Evolutionary conservation across 1,140 invertebrate species (phyloP), one percentile per base, ranked within the genome.

Genomic region (Apis cerana): DNA sequence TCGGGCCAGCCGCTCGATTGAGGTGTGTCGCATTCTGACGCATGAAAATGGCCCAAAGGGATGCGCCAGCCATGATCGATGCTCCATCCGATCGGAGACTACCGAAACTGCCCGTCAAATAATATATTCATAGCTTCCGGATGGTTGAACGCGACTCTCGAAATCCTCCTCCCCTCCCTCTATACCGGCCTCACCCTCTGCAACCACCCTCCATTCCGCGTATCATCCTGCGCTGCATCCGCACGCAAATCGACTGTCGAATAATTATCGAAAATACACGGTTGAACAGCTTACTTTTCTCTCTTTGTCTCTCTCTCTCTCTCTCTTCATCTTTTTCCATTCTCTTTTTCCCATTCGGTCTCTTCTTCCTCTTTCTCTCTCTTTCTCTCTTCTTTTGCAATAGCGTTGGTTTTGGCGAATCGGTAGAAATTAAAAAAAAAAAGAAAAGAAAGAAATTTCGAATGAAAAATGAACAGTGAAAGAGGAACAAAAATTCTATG

Each of bases 131-230:
- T 90, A 90, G 89, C 91, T 92, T 92, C 91, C 91, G 91, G 91
- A 92, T 92, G 91, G 91, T 92, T 91, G 91, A 92, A 91, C 91
- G 87, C 90, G 90, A 91, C 91, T 92, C 90, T 88, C 91, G 89
- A 85, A 90, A 87, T 87, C 78, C 87, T 74, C 82, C 83, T 72
- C 88, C 86, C 77, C 75, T 56, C 76, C 67, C 83, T 58, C 68
- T 65, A 65, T 43, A 11, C 64, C 72, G 74, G 21, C 23, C 69
- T 78, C 84, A 68, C 68, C 21, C 48, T 65, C 76, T 79, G 65
- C 69, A 67, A 75, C 62, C 48, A 54, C 62, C 69, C 77, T 72
- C 75, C 75, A 72, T 70, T 65, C 75, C 54, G 48, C 68, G 62
- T 69, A 82, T 59, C 84, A 80, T 58, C 61, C 75, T 62, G 72